These are phyloP conservation scores for Achroia grisella DNA, from an alignment of 1,140 invertebrate species.

Conservation along the genomic window DNA sequence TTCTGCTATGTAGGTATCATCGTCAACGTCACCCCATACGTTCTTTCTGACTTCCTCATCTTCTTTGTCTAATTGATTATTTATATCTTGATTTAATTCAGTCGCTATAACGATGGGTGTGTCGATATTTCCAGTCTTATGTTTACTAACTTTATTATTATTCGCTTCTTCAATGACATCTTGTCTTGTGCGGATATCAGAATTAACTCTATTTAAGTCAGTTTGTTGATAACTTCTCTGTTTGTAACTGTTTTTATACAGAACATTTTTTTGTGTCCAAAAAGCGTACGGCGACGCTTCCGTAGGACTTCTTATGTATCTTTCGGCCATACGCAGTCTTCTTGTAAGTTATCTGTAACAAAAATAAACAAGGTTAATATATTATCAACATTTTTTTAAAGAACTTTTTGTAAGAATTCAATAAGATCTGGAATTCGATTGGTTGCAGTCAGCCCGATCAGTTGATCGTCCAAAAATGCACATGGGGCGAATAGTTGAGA, in stretches of 20 bases:
- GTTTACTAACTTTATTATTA: slow-evolving; percentile 8
- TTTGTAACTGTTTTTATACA: slow-evolving; percentile 15
- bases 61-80: slow-evolving; percentile 15
- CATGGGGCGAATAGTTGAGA: too few species aligned
- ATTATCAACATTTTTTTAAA: too few species aligned
- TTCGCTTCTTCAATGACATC: slow-evolving; percentile 14
- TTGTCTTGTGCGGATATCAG: background rate
- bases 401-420: too few species aligned
- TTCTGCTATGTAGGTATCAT: slow-evolving; percentile 66
- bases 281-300: slow-evolving; percentile 60
- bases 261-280: slow-evolving; percentile 50
- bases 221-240: background rate
- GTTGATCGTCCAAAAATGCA: too few species aligned
- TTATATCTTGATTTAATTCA: slow-evolving; percentile 18
- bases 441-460: too few species aligned
- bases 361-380: slow-evolving; percentile 21
- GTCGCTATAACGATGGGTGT: slow-evolving; percentile 42
- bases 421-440: too few species aligned
- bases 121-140: slow-evolving; percentile 5
- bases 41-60: slow-evolving; percentile 56
- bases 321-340: slow-evolving; percentile 64
- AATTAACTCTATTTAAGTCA: background rate
- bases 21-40: slow-evolving; percentile 64
- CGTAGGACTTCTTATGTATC: slow-evolving; percentile 50
- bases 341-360: slow-evolving; percentile 60